Base-by-base conservation (phyloP, 2,113 vertebrate species). In the Craseonycteris thonglongyai region DNA sequence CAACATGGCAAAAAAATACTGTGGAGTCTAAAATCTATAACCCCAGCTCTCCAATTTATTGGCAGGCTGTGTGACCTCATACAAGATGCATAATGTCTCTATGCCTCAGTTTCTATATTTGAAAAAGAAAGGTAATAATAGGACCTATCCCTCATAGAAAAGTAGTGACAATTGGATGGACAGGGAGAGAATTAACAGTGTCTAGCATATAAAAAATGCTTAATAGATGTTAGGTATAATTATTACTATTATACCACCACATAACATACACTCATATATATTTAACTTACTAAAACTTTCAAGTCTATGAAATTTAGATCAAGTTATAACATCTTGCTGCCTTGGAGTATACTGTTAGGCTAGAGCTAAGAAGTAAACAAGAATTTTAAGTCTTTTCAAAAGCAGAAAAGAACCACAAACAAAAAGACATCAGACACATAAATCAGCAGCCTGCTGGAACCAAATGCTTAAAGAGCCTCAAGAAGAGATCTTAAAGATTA, bases 321-420 rank as follows among this genome's bases (percentile, higher is more conserved):
- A 24, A 80, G 16, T 65, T 28, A 51, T 3, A 93, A 83, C 30
- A 80, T 35, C 65, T 45, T 59, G 54, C 33, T 83, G 21, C 14
- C 24, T 38, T 19, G 47, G 74, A 74, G 19, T 22, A 24, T 14
- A 71, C 15, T 51, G 30, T 40, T 80, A 89, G 66, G 75, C 93
- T 16, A 22, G 7, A 80, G 61, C n/a, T 47, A 54, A 51, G 12
- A 58, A 76, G 42, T 89, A 78, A 75, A 75, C 18, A 51, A 86
- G 51, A 87, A 82, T 83, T 78, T 66, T 78, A 76, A 94, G 75
- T 56, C 51, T 79, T 81, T 94, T 47, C 59, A 51, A 91, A 94
- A 91, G 38, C 1, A 80, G 35, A 90, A 35, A 93, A 81, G 24
- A 84, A 76, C 18, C 47, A 79, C 38, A 94, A 51, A 93, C 38